Evolutionary conservation across 37 sponge, comb jelly and placozoan species (phyloP), one percentile per base, ranked within the genome.

Genomic region (Theonella swinhoei): DNA sequence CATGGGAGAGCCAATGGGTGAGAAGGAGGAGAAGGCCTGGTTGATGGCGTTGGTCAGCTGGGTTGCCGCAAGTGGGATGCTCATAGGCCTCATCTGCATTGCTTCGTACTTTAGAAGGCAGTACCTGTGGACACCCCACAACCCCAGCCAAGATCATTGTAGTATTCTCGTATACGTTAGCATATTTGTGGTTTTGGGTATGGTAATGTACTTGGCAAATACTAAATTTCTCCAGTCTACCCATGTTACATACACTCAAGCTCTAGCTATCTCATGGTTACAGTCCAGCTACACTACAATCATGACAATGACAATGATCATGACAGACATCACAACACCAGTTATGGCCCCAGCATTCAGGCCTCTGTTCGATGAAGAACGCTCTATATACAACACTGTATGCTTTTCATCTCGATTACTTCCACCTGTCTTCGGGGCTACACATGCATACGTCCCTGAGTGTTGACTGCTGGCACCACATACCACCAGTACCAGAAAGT

Each of bases 61-160:
- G 7, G 58, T 31, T 20, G 33, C 43, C 11, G 77, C 31, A 29
- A 61, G 58, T 22, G 36, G 72, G 41, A 71, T 9, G 72, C 36
- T 33, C 39, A 76, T 47, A 0, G 77, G 77, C 30, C 77, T 9
- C 77, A 76, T 76, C 30, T 43, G 77, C 42, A 76, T 39, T 29
- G 77, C 35, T 20, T 60, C 77, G 31, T 39, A 26, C 59, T 60
- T 76, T 29, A 76, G 33, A 22, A 28, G 33, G 36, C 59, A 32
- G 34, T 47, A 47, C 8, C 25, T 54, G 61, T 61, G 28, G 34
- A 20, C 32, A n/a, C n/a, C n/a, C n/a, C n/a, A n/a, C n/a, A n/a
- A n/a, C n/a, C n/a, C n/a, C n/a, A n/a, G n/a, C n/a, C n/a, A n/a
- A n/a, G n/a, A n/a, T n/a, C n/a, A n/a, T n/a, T n/a, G n/a, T n/a